A percentile compares a stretch with the other conserved stretches of the same genome.
Conservation (phyloP, 30 jellyfish, hydroid and myxozoan genomes). For the Rhopilema esculentum region DNA sequence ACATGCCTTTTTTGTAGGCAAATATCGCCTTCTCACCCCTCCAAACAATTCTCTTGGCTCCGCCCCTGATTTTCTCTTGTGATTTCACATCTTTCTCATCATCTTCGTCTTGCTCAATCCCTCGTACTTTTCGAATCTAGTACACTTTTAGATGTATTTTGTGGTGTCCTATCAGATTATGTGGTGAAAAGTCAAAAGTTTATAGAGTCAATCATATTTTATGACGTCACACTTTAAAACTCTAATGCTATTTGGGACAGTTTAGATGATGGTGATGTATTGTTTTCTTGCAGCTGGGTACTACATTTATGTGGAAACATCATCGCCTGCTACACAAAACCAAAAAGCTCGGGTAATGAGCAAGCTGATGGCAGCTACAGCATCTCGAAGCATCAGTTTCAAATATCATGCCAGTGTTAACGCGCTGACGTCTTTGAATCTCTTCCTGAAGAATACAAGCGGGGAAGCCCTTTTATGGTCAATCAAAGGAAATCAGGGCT, state of each 20-base stretch:
- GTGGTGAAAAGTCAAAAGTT: no score
- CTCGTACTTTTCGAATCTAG: no score
- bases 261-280: neutral
- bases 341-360: slow-evolving; percentile 19
- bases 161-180: no score
- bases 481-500: neutral
- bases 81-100: no score
- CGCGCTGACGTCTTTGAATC: neutral
- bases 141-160: no score
- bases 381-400: slow-evolving; percentile 1
- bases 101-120: no score
- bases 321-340: neutral
- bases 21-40: no score
- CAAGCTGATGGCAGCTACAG: slow-evolving; percentile 1
- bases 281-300: slow-evolving; percentile 38
- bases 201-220: no score
- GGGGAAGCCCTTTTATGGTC: slow-evolving; percentile 2
- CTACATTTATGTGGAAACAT: slow-evolving; percentile 34
- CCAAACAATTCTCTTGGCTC: no score
- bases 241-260: neutral
- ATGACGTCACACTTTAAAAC: neutral
- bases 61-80: no score
- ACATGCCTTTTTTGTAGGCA: no score
- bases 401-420: slow-evolving; percentile 1
- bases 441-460: neutral